These are phyloP conservation scores for Himantopus leucocephalus DNA, from an alignment of 2,113 vertebrate genomes.

Conservation along the genomic window DNA sequence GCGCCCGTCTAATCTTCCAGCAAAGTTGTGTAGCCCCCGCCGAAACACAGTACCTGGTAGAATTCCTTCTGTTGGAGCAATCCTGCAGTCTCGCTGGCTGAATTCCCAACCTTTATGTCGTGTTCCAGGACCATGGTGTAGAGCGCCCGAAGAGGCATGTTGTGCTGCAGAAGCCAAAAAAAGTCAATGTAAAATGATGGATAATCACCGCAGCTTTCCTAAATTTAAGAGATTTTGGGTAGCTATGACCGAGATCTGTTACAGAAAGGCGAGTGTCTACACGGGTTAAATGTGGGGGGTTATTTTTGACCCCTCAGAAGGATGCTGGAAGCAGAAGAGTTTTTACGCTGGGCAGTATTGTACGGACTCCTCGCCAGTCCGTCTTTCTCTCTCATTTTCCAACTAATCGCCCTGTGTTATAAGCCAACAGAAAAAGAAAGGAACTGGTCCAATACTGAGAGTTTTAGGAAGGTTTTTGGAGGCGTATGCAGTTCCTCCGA, in stretches of 20 bases:
- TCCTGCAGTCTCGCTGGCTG: slow-evolving; percentile 71
- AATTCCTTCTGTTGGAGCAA: slow-evolving; percentile 82
- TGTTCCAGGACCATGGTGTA: slow-evolving; percentile 87
- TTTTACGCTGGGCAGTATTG: not conserved
- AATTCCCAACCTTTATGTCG: slow-evolving; percentile 77
- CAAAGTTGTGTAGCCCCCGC: not conserved
- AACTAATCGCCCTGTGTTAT: not conserved
- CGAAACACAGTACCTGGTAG: slow-evolving; percentile 76
- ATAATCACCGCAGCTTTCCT: too few relatives aligned
- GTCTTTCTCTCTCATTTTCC: not conserved
- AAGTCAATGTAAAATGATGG: fast-evolving
- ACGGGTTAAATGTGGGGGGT: not conserved
- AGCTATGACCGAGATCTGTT: not conserved
- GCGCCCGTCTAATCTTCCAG: not conserved
- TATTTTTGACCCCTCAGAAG: not conserved
- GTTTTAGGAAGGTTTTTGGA: not conserved
- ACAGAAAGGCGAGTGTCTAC: too few relatives aligned
- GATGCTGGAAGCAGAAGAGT: not conserved
- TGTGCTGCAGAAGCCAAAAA: slow-evolving; percentile 69
- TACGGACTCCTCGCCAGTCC: too few relatives aligned
- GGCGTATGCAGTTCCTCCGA: not conserved
- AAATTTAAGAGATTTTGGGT: not conserved
- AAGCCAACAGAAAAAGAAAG: not conserved
- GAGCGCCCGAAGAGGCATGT: slow-evolving; percentile 86
- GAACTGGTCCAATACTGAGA: not conserved